phyloP scores from a whole-genome alignment of 2,888 invertebrate species.

The Pardosa pseudoannulata region DNA sequence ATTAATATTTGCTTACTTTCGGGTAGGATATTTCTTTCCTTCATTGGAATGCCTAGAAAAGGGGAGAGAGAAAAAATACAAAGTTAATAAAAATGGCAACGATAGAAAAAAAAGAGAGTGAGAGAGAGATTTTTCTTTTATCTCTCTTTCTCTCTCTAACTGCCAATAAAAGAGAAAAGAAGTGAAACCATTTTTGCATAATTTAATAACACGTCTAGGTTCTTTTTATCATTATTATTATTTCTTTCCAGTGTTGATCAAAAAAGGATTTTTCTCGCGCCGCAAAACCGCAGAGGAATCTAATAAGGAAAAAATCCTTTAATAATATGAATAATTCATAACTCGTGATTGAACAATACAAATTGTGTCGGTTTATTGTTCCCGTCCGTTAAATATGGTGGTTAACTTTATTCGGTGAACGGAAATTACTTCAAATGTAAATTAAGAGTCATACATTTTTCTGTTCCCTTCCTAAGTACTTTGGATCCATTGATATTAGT shows the following conservation, averaged over 20 bases:
- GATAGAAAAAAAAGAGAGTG: slow-evolving; percentile 17
- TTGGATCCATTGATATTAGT: no score
- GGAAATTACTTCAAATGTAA: background rate
- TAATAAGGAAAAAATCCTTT: slow-evolving; percentile 49
- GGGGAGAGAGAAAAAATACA: slow-evolving; percentile 9
- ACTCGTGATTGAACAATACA: slow-evolving; percentile 13
- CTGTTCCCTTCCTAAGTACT: no score
- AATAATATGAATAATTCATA: slow-evolving; percentile 70
- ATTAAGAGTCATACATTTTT: no score
- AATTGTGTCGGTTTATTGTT: background rate
- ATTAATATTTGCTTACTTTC: slow-evolving; percentile 71
- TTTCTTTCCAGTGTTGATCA: background rate
- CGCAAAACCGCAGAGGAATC: slow-evolving; percentile 26
- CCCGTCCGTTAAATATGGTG: background rate
- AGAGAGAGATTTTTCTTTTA: no score
- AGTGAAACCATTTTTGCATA: slow-evolving; percentile 51
- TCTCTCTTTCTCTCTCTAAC: background rate
- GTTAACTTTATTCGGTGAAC: background rate
- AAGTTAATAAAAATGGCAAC: slow-evolving; percentile 40
- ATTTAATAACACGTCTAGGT: slow-evolving; percentile 56
- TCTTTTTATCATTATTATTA: no score
- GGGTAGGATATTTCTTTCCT: slow-evolving; percentile 30
- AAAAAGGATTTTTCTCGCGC: background rate
- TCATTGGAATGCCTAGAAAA: slow-evolving; percentile 50
- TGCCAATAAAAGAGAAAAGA: background rate